phyloP scores from a whole-genome alignment of 2,888 invertebrate genomes.

The Homarus gammarus region DNA sequence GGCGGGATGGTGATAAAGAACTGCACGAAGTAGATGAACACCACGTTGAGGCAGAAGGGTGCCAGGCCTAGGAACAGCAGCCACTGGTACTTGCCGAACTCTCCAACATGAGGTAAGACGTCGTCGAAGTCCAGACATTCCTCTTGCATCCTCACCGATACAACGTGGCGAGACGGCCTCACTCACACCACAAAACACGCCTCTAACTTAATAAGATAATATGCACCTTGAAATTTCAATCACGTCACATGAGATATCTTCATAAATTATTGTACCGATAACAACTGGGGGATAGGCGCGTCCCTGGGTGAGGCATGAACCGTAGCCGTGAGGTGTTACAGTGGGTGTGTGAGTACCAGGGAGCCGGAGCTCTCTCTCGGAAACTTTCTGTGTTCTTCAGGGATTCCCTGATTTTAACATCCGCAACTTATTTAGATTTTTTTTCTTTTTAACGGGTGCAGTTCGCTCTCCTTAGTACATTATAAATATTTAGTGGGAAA shows the following conservation, averaged over 20 bases:
- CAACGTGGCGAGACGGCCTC: background rate
- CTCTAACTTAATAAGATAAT: too few species aligned
- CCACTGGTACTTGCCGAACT: conserved; percentile 93
- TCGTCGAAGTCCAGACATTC: conserved; percentile 87
- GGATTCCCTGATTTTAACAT: background rate
- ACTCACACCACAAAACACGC: too few species aligned
- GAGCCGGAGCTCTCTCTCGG: background rate
- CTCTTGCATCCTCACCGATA: conserved; percentile 24
- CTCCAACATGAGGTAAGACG: conserved; percentile 89
- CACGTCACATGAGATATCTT: too few species aligned
- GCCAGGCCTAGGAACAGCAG: conserved; percentile 90
- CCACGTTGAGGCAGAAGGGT: conserved; percentile 93
- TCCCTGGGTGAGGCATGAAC: too few species aligned
- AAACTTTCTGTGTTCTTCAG: background rate
- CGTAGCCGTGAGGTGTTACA: too few species aligned
- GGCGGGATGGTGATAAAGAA: conserved; percentile 94
- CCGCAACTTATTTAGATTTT: background rate
- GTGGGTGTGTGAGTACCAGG: too few species aligned
- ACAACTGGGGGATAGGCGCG: too few species aligned
- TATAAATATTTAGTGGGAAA: too few species aligned
- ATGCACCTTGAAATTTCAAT: too few species aligned
- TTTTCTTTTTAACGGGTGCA: background rate
- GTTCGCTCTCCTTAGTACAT: too few species aligned
- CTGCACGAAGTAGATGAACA: conserved; percentile 95
- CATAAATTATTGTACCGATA: too few species aligned